Base-by-base conservation (phyloP, 2,888 invertebrate species). In the Nipponacmea schrenckii region DNA sequence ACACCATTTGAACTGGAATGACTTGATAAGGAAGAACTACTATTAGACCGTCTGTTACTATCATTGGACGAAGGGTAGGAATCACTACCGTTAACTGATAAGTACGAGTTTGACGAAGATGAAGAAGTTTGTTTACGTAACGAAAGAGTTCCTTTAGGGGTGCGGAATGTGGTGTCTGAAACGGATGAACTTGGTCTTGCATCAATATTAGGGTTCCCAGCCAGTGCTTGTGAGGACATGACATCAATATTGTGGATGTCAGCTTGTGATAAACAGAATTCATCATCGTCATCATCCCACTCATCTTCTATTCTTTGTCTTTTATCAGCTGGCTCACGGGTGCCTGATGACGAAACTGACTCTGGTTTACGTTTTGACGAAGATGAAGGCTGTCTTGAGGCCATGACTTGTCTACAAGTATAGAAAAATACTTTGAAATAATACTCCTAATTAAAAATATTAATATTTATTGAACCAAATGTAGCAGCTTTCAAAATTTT, bases 261-360 rank as follows among this genome's bases (percentile, higher is more conserved):
- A 27, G 78, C 81, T 62, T 81, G 80, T 5, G 82, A 81, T 24
- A 56, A 56, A 24, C 24, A 20, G 17, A 80, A 74, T 26, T 77
- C 79, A 31, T 78, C 69, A 62, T 71, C 74, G 50, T 81, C 81
- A 69, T 80, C 81, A 26, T 73, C 79, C 10, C 68, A 8, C 12
- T 56, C 66, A 10, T 77, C 76, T 8, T 79, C 81, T n/a, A 77
- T 76, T 31, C 73, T 80, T 17, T 78, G 77, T 66, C 80, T 79
- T 75, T 84, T 83, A 24, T 74, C 56, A 39, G 81, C 76, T 20
- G 80, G 81, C 15, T 74, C 56, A 48, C 24, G 62, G 31, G 24
- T 63, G 14, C 48, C 63, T 27, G 64, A 24, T 26, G 44, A 63
- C 46, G 15, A 17, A 20, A 64, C 20, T 44, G n/a, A 15, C 8